Evolutionary conservation across 2,113 vertebrate genomes (phyloP), one percentile per base, ranked within the genome.

Genomic region (Mus pahari): DNA sequence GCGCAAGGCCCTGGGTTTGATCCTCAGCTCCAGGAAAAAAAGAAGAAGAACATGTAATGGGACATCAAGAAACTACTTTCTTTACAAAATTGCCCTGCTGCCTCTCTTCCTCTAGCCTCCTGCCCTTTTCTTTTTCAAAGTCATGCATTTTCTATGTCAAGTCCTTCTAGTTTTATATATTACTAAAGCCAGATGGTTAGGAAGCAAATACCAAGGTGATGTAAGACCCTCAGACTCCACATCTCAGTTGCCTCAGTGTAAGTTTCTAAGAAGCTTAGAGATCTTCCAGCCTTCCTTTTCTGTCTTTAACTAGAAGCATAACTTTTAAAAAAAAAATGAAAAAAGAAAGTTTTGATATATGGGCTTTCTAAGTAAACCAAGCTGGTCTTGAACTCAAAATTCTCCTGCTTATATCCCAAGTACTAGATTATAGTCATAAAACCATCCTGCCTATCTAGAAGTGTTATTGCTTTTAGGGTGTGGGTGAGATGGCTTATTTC

Each of bases 11-110:
- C 48, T 48, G 48, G 48, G 48, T 48, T 48, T 48, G 48, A 48
- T 48, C 48, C 48, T 48, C 48, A 48, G 48, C 48, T 48, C 48
- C 7, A 7, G 48, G 7, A 7, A 48, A 48, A 48, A 48, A 7
- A 48, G 7, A 48, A 48, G 48, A 48, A 79, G 48, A 96, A 83
- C 12, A 74, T 87, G 86, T 73, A 84, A 73, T 45, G 16, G n/a
- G 7, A 17, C 28, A 70, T 31, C 24, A 89, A 93, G 73, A 96
- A 96, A 95, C 24, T 48, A 74, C 28, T 83, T 95, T 78, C 68
- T 84, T 95, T 20, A 84, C 28, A 84, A 73, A 87, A 84, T 20
- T 36, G 42, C 45, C 36, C 91, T 82, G 39, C 9, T 20, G 39
- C 42, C 33, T 75, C 5, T 71, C 62, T 77, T 95, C 26, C n/a